Evolutionary conservation across 2,113 vertebrate species (phyloP), one percentile per base, ranked within the genome.

Genomic region (Proterorhinus semilunaris): DNA sequence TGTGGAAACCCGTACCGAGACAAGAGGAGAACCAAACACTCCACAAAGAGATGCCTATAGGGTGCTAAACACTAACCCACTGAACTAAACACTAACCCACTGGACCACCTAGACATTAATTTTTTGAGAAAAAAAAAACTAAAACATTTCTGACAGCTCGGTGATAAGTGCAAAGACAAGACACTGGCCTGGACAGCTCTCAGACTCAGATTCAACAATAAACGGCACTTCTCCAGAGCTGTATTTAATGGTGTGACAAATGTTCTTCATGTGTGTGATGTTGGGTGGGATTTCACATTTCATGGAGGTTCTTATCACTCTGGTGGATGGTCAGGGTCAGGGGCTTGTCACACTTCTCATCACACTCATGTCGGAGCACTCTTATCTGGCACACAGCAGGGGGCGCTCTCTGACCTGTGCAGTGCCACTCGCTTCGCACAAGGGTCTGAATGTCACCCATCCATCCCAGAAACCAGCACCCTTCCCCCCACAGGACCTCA

Each of bases 351-450:
- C 51, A 72, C 27, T 87, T 82, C 79, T 90, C 87, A 85, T 87
- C 91, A 90, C 90, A 85, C 3, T 13, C 12, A 92, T 76, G 92
- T 91, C 92, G 94, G 91, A 85, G 80, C 76, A 67, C 68, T 86
- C 95, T 98, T 97, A 96, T 98, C 95, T 90, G 83, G 78, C 75
- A 51, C 75, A 79, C 86, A 90, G 91, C 94, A 91, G 93, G 43
- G 91, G 88, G 51, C 57, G 68, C 8, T 77, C 66, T 80, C 81
- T 88, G 93, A 94, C 94, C 94, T 93, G 93, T 86, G 88, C 93
- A 92, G 83, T 78, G 82, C 74, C 88, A 59, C 83, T 48, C 73
- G 46, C 66, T 86, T 88, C 87, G 83, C 78, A 80, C 64, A 12
- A 74, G 79, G 76, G 80, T 84, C 86, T 87, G 86, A 78, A 91